These are phyloP conservation scores for Canis aureus DNA, from an alignment of 2,113 vertebrate species.

Conservation along the genomic window DNA sequence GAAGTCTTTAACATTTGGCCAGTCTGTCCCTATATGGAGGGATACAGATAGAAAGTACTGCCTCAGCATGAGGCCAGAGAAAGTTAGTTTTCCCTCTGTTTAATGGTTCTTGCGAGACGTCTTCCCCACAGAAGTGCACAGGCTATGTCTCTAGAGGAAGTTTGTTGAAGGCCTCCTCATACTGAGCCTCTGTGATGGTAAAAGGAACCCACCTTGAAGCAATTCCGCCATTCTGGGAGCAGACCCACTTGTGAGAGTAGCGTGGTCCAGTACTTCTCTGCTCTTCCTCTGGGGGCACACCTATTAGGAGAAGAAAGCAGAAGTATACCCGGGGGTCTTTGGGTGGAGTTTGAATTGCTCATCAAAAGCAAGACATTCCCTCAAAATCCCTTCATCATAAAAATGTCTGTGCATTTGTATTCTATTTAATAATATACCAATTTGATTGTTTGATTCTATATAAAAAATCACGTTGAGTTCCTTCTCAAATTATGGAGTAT, in stretches of 20 bases:
- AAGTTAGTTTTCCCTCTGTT: neutral
- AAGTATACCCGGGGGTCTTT: neutral
- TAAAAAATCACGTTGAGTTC: neutral
- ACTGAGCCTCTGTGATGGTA: neutral
- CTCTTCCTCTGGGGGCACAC: neutral
- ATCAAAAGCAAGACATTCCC: neutral
- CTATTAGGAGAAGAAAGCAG: neutral
- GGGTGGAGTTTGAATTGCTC: neutral
- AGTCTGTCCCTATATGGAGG: neutral
- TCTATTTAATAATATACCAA: neutral
- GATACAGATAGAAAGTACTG: neutral
- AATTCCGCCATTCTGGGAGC: neutral
- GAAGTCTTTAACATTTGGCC: neutral
- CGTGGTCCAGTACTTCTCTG: neutral
- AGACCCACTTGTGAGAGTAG: neutral
- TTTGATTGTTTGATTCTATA: neutral
- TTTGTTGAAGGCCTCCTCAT: neutral
- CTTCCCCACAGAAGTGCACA: neutral
- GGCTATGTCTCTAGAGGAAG: neutral
- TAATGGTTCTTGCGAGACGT: neutral
- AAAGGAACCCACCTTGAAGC: neutral
- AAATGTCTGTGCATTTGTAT: neutral
- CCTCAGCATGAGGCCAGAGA: neutral
- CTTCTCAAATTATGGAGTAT: slow-evolving; percentile 17
- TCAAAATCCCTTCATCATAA: slow-evolving; percentile 16